Percentiles rank a stretch among this genome's conserved stretches.
Conservation (phyloP, 1,140 invertebrate genomes). For the Augochlora pura region DNA sequence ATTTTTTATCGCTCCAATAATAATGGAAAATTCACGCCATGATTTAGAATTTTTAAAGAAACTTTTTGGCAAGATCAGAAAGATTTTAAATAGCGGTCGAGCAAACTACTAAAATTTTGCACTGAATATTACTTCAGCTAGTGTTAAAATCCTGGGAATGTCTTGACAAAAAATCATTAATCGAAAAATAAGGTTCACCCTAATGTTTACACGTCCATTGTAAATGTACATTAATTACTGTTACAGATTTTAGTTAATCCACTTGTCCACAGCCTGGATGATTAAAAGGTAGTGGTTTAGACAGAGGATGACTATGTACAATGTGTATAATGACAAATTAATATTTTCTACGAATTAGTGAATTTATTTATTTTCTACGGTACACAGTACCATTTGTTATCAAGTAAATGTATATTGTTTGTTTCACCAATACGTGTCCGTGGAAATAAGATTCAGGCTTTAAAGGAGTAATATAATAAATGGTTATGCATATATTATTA, state of each 20-base stretch:
- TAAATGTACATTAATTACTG: constrained; percentile 3
- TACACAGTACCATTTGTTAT: constrained; percentile 3
- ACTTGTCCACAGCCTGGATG: neutral
- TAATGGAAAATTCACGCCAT: too few relatives aligned
- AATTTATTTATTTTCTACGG: constrained; percentile 25
- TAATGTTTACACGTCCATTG: neutral
- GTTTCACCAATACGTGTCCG: neutral
- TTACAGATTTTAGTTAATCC: constrained; percentile 7
- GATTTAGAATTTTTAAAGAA: too few relatives aligned
- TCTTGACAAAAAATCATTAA: too few relatives aligned
- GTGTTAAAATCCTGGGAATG: too few relatives aligned
- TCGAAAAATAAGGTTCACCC: too few relatives aligned
- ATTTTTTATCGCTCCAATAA: too few relatives aligned
- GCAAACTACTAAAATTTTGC: too few relatives aligned
- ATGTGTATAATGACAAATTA: constrained; percentile 8
- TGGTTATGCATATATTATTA: constrained; percentile 5
- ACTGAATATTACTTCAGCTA: too few relatives aligned
- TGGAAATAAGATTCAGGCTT: neutral
- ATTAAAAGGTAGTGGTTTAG: neutral
- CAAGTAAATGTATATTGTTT: constrained; percentile 13
- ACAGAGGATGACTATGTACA: neutral
- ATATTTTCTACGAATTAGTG: constrained; percentile 3
- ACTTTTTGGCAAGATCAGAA: too few relatives aligned
- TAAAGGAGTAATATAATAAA: neutral
- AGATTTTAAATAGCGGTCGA: too few relatives aligned